phyloP scores from a whole-genome alignment of 1,140 invertebrate species.

The Rhynchophorus ferrugineus region DNA sequence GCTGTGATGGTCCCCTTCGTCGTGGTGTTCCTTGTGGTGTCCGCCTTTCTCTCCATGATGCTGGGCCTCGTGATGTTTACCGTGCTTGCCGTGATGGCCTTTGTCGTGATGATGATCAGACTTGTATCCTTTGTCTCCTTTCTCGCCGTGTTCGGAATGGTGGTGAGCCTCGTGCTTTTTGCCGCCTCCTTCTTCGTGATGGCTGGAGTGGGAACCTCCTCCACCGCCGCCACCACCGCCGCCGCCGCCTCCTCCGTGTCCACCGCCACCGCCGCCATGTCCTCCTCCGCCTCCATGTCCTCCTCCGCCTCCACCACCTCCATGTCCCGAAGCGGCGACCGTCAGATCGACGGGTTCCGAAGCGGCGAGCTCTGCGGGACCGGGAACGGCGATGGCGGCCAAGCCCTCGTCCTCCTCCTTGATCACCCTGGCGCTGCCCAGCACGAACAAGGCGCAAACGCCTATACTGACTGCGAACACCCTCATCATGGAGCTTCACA shows the following conservation, averaged over 20 bases:
- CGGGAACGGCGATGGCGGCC: background rate
- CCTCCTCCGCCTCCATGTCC: too few species aligned
- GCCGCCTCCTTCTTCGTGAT: slow-evolving; percentile 55
- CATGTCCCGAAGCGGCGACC: slow-evolving; percentile 45
- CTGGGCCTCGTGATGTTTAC: slow-evolving; percentile 60
- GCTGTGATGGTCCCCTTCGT: slow-evolving; percentile 58
- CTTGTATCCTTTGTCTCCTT: slow-evolving; percentile 61
- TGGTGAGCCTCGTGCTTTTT: slow-evolving; percentile 55
- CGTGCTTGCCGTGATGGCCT: slow-evolving; percentile 62
- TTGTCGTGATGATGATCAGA: slow-evolving; percentile 59
- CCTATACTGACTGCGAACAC: background rate
- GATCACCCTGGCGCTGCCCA: background rate
- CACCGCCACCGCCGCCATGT: too few species aligned
- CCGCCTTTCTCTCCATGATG: slow-evolving; percentile 66
- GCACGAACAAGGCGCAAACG: background rate
- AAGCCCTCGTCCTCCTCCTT: background rate
- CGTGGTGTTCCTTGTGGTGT: slow-evolving; percentile 68
- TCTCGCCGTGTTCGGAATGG: slow-evolving; percentile 54
- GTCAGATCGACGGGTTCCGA: slow-evolving; percentile 41
- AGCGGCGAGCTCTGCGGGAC: slow-evolving; percentile 40
- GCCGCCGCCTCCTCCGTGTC: slow-evolving; percentile 50
- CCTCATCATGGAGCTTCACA: background rate
- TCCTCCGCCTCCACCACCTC: slow-evolving; percentile 46
- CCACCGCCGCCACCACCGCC: too few species aligned
- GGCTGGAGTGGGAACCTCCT: slow-evolving; percentile 48